These are phyloP conservation scores for Hipposideros armiger DNA, from an alignment of 2,113 vertebrate genomes.

Conservation along the genomic window DNA sequence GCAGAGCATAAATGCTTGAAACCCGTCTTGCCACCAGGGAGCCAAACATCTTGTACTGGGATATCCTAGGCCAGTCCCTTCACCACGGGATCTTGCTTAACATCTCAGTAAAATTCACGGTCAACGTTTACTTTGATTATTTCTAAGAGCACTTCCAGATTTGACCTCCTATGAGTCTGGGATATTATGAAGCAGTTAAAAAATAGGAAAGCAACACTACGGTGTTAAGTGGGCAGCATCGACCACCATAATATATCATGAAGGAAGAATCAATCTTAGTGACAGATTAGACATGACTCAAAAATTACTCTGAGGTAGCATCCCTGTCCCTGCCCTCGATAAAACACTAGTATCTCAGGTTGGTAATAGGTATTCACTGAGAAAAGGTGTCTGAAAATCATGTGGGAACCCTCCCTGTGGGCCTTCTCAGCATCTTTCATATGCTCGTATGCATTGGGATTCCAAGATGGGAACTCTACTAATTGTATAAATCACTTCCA, in stretches of 20 bases:
- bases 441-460: neutral
- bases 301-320: neutral
- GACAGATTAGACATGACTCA: neutral
- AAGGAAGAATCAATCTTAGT: neutral
- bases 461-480: neutral
- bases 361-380: neutral
- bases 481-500: neutral
- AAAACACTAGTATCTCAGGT: neutral
- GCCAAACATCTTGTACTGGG: accelerated
- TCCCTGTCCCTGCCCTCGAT: neutral
- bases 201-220: neutral
- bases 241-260: accelerated
- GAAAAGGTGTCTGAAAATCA: neutral
- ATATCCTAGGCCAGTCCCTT: neutral
- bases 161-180: slow-evolving; percentile 36
- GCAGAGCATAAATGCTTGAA: neutral
- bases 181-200: neutral
- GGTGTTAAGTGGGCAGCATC: neutral
- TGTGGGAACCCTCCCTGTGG: neutral
- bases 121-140: slow-evolving; percentile 35
- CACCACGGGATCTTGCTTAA: neutral
- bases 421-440: neutral
- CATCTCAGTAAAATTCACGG: neutral
- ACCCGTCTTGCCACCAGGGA: neutral
- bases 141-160: slow-evolving; percentile 23